Conservation (phyloP, 2,113 vertebrate genomes). For the Picathartes gymnocephalus region DNA sequence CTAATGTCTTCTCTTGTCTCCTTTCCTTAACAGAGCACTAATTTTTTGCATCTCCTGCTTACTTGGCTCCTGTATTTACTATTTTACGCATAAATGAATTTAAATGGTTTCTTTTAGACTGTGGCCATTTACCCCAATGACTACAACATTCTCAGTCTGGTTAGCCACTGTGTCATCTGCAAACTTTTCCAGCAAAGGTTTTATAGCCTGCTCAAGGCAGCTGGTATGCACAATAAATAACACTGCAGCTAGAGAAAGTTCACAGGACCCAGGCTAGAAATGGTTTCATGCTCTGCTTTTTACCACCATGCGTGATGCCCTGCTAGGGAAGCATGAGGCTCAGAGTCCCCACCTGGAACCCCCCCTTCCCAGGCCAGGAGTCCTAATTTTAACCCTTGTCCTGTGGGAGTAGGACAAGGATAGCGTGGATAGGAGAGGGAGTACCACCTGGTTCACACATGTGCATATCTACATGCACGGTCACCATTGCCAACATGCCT, state of each 20-base stretch:
- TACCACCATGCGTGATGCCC: neutral
- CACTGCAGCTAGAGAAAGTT: neutral
- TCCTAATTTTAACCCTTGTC: neutral
- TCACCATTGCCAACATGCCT: accelerated
- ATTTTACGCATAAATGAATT: neutral
- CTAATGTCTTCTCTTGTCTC: neutral
- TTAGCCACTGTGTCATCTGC: neutral
- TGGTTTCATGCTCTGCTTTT: neutral
- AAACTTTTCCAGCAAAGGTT: neutral
- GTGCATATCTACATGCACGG: accelerated
- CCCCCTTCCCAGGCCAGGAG: neutral
- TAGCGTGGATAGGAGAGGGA: neutral
- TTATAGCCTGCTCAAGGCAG: neutral
- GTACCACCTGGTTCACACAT: neutral
- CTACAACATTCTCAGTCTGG: neutral
- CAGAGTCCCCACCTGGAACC: neutral
- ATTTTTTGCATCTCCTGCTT: neutral
- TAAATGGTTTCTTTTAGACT: neutral
- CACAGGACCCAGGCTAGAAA: neutral
- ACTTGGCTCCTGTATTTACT: neutral
- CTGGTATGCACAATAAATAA: neutral
- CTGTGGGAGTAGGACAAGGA: neutral
- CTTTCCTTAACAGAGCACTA: neutral
- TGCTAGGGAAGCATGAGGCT: neutral
- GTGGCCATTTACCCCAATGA: neutral